Conservation (phyloP, 2,888 invertebrate species). For the Biston betularia region DNA sequence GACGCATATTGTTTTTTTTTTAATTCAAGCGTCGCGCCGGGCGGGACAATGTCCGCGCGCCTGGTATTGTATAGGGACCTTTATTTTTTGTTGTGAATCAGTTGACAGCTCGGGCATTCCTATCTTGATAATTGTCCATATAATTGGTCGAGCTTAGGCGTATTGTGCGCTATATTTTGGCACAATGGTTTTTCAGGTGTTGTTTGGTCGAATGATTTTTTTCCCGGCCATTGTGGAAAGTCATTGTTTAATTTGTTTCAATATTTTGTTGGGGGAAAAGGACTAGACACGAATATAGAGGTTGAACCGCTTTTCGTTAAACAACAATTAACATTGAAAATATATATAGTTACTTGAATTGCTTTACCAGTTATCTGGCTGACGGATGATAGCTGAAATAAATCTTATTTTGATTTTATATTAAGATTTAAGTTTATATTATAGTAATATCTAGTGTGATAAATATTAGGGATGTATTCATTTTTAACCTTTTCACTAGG, state of each 20-base stretch:
- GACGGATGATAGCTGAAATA: no score
- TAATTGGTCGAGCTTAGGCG: conserved; percentile 79
- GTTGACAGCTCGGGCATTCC: conserved; percentile 60
- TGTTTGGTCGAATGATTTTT: conserved; percentile 37
- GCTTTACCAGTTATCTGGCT: no score
- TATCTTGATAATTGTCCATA: conserved; percentile 80
- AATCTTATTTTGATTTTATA: no score
- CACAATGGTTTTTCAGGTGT: conserved; percentile 52
- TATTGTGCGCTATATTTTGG: conserved; percentile 63
- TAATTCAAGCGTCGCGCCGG: conserved; percentile 53
- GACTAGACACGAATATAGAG: neutral
- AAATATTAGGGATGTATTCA: no score
- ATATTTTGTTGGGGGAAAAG: conserved; percentile 7
- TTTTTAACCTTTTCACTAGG: no score
- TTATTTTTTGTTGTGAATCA: conserved; percentile 73
- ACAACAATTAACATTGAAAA: no score
- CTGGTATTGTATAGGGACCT: conserved; percentile 56
- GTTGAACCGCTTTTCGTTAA: neutral
- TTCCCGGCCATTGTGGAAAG: conserved; percentile 25
- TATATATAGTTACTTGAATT: no score
- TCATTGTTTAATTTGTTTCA: conserved; percentile 21
- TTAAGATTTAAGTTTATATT: no score
- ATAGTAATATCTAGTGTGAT: no score
- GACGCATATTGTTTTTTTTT: conserved; percentile 67
- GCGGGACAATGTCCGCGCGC: conserved; percentile 54